A percentile compares a stretch with the other conserved stretches of the same genome.
Conservation (phyloP, 92 coral and sea anemone genomes). For the Anthopleura xanthogrammica region DNA sequence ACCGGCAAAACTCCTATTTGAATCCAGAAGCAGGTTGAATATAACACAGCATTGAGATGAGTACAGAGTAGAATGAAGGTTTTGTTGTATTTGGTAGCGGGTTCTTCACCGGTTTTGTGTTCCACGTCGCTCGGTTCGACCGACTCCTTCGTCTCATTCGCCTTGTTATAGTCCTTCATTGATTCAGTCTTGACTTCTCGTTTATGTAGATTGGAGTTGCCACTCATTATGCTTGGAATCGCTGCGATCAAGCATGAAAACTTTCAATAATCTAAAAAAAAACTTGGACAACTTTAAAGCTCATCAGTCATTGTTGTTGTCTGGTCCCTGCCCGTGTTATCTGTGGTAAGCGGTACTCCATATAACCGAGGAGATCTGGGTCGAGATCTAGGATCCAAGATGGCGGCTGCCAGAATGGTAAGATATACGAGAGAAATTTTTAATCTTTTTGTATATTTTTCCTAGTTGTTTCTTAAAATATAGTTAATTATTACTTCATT, state of each 20-base stretch:
- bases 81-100: slow-evolving; percentile 21
- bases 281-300: background rate
- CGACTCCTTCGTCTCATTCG: background rate
- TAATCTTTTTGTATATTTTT: background rate
- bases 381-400: slow-evolving; percentile 41
- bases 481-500: background rate
- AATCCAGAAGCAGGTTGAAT: slow-evolving; percentile 94
- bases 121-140: slow-evolving; percentile 5
- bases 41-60: slow-evolving; percentile 77
- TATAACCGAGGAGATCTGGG: slow-evolving; percentile 25
- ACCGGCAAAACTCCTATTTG: slow-evolving; percentile 94
- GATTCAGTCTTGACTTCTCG: slow-evolving; percentile 36
- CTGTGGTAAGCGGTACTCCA: slow-evolving; percentile 13
- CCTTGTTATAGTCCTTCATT: background rate
- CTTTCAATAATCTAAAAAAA: background rate
- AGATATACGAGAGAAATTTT: background rate
- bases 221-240: slow-evolving; percentile 27
- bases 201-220: slow-evolving; percentile 40
- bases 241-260: background rate
- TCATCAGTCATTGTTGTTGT: background rate
- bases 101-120: slow-evolving; percentile 2
- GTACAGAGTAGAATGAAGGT: slow-evolving; percentile 66
- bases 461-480: background rate
- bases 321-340: slow-evolving; percentile 34
- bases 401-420: slow-evolving; percentile 38